Evolutionary conservation across 2,888 invertebrate species (phyloP).

Genomic region (Sphaerophoria rueppellii): DNA sequence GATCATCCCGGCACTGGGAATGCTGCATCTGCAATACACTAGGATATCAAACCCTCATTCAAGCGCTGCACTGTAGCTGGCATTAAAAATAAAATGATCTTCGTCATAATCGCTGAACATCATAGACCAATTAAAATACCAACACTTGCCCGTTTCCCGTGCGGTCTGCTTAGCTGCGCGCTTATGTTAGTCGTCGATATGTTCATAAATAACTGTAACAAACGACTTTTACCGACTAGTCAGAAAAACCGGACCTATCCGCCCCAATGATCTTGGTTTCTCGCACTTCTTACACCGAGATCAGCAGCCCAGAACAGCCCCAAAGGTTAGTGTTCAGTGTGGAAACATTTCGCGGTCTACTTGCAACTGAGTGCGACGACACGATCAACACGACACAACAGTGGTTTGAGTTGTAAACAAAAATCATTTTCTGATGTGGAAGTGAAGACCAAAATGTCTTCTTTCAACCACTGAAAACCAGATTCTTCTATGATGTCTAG

Average conservation of each 20-base stretch:
- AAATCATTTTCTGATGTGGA: too few relatives aligned
- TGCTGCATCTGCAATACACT: not conserved
- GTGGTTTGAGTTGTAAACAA: too few relatives aligned
- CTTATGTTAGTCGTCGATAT: conserved; percentile 24
- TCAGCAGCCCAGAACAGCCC: not conserved
- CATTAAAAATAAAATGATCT: conserved; percentile 17
- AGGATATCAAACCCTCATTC: conserved; percentile 7
- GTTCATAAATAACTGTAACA: conserved; percentile 70
- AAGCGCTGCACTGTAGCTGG: not conserved
- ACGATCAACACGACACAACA: not conserved
- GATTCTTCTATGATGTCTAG: too few relatives aligned
- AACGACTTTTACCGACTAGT: conserved; percentile 34
- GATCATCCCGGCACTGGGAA: not conserved
- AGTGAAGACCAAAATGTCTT: too few relatives aligned
- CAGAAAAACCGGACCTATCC: conserved; percentile 51
- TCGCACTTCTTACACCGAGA: conserved; percentile 30
- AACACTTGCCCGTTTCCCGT: conserved; percentile 17
- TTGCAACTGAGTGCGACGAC: conserved; percentile 31
- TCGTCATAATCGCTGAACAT: conserved; percentile 48
- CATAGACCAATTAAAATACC: conserved; percentile 64
- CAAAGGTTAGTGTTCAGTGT: conserved; percentile 22
- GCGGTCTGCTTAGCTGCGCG: not conserved
- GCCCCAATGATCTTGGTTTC: conserved; percentile 64
- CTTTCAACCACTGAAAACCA: too few relatives aligned
- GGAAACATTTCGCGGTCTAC: conserved; percentile 52